Percentiles rank a stretch among this genome's conserved stretches.
Evolutionary conservation across 2,888 invertebrate species (phyloP).

Genomic region (Chrysolina haemoptera): DNA sequence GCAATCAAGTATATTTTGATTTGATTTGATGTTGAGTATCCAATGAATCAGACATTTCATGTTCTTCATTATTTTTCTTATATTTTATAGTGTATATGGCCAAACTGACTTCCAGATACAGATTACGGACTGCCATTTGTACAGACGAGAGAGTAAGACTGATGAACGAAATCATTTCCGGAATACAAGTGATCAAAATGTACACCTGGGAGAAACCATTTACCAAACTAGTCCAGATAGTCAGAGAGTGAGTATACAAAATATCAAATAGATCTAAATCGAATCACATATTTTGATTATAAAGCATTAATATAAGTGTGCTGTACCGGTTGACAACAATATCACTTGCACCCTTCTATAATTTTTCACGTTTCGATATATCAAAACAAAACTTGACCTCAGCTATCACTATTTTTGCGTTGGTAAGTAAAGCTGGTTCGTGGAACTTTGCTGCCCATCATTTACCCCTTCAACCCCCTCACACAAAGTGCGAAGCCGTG

Average conservation of each 20-base stretch:
- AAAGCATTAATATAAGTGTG: no score
- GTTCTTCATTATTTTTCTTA: not conserved
- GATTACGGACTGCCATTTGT: slow-evolving; percentile 82
- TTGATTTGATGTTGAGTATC: slow-evolving; percentile 1
- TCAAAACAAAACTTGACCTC: no score
- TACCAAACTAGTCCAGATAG: slow-evolving; percentile 79
- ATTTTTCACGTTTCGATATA: no score
- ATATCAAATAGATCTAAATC: not conserved
- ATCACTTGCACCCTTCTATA: no score
- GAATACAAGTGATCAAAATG: slow-evolving; percentile 95
- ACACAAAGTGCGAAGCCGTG: no score
- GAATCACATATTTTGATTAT: no score
- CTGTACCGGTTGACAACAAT: no score
- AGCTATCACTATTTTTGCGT: no score
- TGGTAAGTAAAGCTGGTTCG: no score
- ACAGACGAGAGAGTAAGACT: slow-evolving; percentile 89
- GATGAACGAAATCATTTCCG: slow-evolving; percentile 92
- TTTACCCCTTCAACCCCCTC: no score
- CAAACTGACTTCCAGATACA: slow-evolving; percentile 81
- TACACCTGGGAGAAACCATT: slow-evolving; percentile 96
- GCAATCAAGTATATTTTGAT: not conserved
- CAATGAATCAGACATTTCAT: not conserved
- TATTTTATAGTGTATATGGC: slow-evolving; percentile 70
- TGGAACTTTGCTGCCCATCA: no score
- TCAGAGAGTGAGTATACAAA: slow-evolving; percentile 70